Evolutionary conservation across 2,797 vertebrate genomes (phyloP), one percentile per base, ranked within the genome.

Genomic region (Moxostoma hubbsi): DNA sequence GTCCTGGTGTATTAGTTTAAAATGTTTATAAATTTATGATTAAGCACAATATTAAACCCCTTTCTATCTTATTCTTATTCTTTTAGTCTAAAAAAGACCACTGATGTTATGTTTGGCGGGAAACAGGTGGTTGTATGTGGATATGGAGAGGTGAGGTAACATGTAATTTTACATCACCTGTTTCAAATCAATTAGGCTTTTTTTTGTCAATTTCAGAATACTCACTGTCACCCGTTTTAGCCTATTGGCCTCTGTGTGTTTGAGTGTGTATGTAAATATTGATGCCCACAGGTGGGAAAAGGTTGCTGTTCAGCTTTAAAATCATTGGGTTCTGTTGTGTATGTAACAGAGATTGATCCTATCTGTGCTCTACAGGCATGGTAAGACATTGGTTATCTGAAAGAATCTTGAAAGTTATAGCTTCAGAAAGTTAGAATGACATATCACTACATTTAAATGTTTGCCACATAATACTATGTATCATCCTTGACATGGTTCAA

Each of bases 71-170:
- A 3, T 5, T 81, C 6, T 10, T 55, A 7, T 36, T 73, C 43
- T 71, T 15, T 47, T 57, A 99, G 98, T 61, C 92, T 99, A 53
- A 99, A 98, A 90, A 96, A 96, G 84, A 99, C 97, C 15, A 98
- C 97, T 1, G 97, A 98, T 77, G 96, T 99, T 89, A 97, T 97
- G 96, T 98, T 99, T 51, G 96, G 97, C 76, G 98, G 98, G 62
- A 99, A 98, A 87, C 98, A 98, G 82, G 97, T 99, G 43, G 96
- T 96, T 75, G 95, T 98, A 72, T 99, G 98, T 87, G 98, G 97
- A 85, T 99, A 99, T 0, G 98, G 98, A 86, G 98, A 99, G 96
- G 98, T 98, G 55, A n/a, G 64, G 57, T 16, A 36, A 36, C 36
- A 36, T 36, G 36, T 36, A 36, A 36, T 62, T 5, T 8, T 12